phyloP scores from a whole-genome alignment of 2,888 invertebrate species.

The Philhelius pedissequus region DNA sequence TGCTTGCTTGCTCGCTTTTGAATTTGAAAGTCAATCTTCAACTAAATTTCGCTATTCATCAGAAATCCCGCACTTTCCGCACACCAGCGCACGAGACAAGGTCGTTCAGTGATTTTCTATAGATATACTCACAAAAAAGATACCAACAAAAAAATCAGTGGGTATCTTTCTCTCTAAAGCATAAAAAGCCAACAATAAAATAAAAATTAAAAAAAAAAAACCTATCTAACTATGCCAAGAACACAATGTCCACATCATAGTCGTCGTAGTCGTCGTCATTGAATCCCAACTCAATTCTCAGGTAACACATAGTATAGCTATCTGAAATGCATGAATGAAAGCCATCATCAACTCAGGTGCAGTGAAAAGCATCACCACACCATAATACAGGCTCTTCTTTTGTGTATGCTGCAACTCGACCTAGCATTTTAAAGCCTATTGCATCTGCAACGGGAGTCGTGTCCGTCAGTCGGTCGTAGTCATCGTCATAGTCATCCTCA shows the following conservation, averaged over 20 bases:
- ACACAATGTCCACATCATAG: conserved; percentile 50
- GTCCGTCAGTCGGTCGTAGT: background rate
- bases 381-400: background rate
- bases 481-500: background rate
- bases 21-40: conserved; percentile 48
- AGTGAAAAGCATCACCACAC: conserved; percentile 16
- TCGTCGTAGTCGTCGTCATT: conserved; percentile 36
- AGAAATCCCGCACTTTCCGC: background rate
- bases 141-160: background rate
- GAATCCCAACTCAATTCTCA: conserved; percentile 38
- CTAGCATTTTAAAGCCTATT: conserved; percentile 19
- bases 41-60: background rate
- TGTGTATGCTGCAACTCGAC: conserved; percentile 10
- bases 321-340: conserved; percentile 46
- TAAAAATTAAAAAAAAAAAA: background rate
- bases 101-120: conserved; percentile 36
- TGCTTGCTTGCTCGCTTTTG: background rate
- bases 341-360: conserved; percentile 40
- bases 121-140: background rate
- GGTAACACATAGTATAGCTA: conserved; percentile 25
- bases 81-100: conserved; percentile 57
- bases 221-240: conserved; percentile 55
- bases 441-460: background rate
- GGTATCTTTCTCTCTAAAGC: background rate
- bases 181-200: background rate